These are phyloP conservation scores for Sylvia atricapilla DNA, from an alignment of 2,113 vertebrate species.

Conservation along the genomic window DNA sequence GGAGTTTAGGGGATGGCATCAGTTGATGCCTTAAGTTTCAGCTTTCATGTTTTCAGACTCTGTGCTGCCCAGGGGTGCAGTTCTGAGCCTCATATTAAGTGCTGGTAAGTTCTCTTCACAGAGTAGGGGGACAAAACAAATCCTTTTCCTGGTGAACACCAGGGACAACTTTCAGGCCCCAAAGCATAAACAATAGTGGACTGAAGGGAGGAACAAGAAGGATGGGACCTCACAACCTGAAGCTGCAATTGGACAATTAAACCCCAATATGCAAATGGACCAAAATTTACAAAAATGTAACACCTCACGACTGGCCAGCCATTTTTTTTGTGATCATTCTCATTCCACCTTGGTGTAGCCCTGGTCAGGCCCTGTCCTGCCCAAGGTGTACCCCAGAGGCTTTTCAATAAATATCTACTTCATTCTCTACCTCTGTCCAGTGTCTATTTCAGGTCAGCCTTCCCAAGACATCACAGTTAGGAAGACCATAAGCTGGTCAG, in stretches of 20 bases:
- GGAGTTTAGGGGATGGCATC: not conserved
- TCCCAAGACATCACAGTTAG: not conserved
- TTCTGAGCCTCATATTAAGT: not conserved
- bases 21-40: not conserved
- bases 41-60: not conserved
- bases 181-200: not conserved
- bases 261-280: not conserved
- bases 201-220: not conserved
- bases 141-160: not conserved
- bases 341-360: not conserved
- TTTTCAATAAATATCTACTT: not conserved
- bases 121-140: not conserved
- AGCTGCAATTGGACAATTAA: not conserved
- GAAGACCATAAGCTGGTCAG: not conserved
- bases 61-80: not conserved
- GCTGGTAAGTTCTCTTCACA: not conserved
- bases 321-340: not conserved
- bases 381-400: not conserved
- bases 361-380: not conserved
- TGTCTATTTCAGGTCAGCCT: not conserved
- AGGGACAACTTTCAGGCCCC: not conserved
- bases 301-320: accelerated
- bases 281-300: not conserved
- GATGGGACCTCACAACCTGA: not conserved
- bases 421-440: not conserved